phyloP scores from a whole-genome alignment of 2,113 vertebrate genomes.

The Alexandromys fortis region DNA sequence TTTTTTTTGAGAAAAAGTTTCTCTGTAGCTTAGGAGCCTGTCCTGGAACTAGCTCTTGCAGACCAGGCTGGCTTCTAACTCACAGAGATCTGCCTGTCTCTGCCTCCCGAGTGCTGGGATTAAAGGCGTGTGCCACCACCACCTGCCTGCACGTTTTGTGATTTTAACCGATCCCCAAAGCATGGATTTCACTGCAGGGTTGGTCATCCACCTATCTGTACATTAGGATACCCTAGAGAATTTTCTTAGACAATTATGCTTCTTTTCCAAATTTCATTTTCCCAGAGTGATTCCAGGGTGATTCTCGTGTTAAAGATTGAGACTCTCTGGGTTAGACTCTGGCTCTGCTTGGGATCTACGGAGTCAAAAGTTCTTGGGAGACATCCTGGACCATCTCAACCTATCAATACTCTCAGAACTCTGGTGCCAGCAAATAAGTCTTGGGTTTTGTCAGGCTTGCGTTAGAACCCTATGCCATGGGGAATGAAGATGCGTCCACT shows the following conservation, averaged over 20 bases:
- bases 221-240: neutral
- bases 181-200: neutral
- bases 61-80: too few species aligned
- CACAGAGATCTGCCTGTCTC: too few species aligned
- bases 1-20: too few species aligned
- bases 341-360: neutral
- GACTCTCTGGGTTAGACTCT: neutral
- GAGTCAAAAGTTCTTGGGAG: neutral
- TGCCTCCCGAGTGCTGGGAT: too few species aligned
- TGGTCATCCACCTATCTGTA: neutral
- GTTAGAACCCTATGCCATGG: neutral
- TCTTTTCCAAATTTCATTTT: neutral
- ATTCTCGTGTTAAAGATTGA: neutral
- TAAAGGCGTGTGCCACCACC: too few species aligned
- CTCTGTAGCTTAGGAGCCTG: too few species aligned
- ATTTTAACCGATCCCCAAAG: neutral
- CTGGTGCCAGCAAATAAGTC: slow-evolving; percentile 1
- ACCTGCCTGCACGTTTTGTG: neutral
- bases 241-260: neutral
- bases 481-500: neutral
- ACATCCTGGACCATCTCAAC: neutral
- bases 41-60: too few species aligned
- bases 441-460: neutral
- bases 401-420: neutral
- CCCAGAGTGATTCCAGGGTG: neutral